Evolutionary conservation across 2,888 invertebrate genomes (phyloP), one percentile per base, ranked within the genome.

Genomic region (Schizotus pectinicornis): DNA sequence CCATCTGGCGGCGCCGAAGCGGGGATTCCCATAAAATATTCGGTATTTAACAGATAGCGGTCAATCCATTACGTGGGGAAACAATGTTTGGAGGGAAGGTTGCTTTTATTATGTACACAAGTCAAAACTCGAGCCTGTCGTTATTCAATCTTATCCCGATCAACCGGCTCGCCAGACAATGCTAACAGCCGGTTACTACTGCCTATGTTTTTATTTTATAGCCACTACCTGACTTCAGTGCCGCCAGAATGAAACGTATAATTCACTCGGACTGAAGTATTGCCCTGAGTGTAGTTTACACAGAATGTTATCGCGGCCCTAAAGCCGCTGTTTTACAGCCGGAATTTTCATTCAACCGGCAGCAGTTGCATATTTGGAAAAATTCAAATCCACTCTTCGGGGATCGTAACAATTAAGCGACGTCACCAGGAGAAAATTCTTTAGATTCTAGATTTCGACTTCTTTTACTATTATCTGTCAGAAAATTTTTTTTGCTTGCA

Each of bases 91-190:
- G 5, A 12, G 32, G 31, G 45, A 53, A 38, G 53, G 38, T 8
- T 13, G 50, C 54, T 34, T 48, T 48, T 54, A 54, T 54, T 54
- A 47, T 54, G 54, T 48, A 54, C 34, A 54, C 54, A 47, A 46
- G 34, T 46, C 38, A 13, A 46, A 54, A 38, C 38, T 45, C 38
- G 12, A 41, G n/a, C 43, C 33, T 22, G 35, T 45, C 48, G 43
- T 56, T 56, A 43, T 49, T 56, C 49, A 56, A 56, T 49, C 56
- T 56, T 49, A 56, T 42, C 56, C 54, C 30, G 54, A 47, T 48
- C 32, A 36, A 22, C 11, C 36, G 34, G 7, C 9, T 42, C n/a
- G 39, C 41, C 11, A 32, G 43, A 51, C 51, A 51, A 51, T 51
- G 51, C 35, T 22, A 2, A 22, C 49, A 9, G 12, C 9, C 49